Evolutionary conservation across 2,797 vertebrate species (phyloP), one percentile per base, ranked within the genome.

Genomic region (Gymnopithys bicolor): DNA sequence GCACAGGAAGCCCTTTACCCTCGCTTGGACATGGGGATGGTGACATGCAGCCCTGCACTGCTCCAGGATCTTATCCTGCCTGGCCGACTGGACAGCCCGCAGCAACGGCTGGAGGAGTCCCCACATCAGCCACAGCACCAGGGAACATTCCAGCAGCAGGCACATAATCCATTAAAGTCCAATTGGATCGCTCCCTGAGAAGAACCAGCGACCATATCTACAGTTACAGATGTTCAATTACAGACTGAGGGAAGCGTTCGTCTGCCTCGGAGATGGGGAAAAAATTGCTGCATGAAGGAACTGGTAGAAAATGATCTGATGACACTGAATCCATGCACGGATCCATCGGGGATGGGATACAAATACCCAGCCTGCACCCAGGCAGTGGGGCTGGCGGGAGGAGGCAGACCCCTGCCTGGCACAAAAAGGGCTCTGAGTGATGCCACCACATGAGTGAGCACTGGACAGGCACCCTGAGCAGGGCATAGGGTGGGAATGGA

Each of bases 381-480:
- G 33, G n/a, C 13, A 53, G 37, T 27, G 59, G n/a, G 46, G 45
- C 55, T 73, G 71, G 32, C 1, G 1, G 19, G 37, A 55, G 37
- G 23, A 51, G 8, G 62, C 46, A n/a, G 68, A 83, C 48, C 62
- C n/a, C 43, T 43, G 9, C 53, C 53, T 48, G 59, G 25, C n/a
- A 28, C 9, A 2, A 13, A 7, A 46, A 59, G 59, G 32, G 68
- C 37, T 68, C 39, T 43, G 48, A 30, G 46, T 1, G 9, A 27
- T 13, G 68, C 0, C 1, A n/a, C 30, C 1, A 2, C 0, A 0
- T 23, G 56, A 66, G 30, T 0, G 1, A 23, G 48, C 46, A 3
- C 4, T 1, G 3, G n/a, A 30, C 19, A 5, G 49, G 32, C 33
- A 48, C 13, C 45, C 10, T 11, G 32, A 37, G 52, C 68, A 19